Evolutionary conservation across 1,140 invertebrate species (phyloP).

Genomic region (Anoplophora glabripennis): DNA sequence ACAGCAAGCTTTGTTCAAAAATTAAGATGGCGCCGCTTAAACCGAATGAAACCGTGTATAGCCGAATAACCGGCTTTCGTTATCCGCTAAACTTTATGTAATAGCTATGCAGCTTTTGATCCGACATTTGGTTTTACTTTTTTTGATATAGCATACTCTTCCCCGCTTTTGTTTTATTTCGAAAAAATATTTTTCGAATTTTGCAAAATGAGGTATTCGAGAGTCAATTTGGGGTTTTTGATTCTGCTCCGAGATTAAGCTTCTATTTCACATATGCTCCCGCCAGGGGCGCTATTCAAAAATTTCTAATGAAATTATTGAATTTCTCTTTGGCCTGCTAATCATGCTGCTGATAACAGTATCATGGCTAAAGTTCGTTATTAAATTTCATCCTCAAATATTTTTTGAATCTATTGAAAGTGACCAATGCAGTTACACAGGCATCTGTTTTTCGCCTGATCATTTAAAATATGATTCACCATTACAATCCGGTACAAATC

Average conservation of each 20-base stretch:
- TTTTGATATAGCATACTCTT: background rate
- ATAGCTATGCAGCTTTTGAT: conserved; percentile 1
- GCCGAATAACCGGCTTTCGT: conserved; percentile 48
- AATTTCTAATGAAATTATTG: conserved; percentile 8
- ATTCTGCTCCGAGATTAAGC: conserved; percentile 40
- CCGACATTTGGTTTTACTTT: conserved; percentile 9
- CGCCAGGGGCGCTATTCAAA: conserved; percentile 39
- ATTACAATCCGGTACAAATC: no score
- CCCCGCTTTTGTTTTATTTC: background rate
- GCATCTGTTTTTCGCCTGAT: no score
- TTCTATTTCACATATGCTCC: conserved; percentile 34
- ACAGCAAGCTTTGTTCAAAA: conserved; percentile 70
- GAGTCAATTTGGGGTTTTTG: conserved; percentile 48
- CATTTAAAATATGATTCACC: no score
- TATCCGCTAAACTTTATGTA: conserved; percentile 22
- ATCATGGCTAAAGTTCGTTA: no score
- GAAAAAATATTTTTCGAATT: conserved; percentile 32
- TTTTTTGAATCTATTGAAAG: no score
- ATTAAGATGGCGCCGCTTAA: conserved; percentile 77
- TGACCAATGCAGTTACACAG: no score
- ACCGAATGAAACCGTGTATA: conserved; percentile 59
- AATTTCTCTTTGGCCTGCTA: no score
- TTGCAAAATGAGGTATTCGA: conserved; percentile 55
- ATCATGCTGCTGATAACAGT: no score
- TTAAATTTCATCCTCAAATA: no score